These are phyloP conservation scores for Troilus luridus DNA, from an alignment of 2,888 invertebrate species.

Conservation along the genomic window DNA sequence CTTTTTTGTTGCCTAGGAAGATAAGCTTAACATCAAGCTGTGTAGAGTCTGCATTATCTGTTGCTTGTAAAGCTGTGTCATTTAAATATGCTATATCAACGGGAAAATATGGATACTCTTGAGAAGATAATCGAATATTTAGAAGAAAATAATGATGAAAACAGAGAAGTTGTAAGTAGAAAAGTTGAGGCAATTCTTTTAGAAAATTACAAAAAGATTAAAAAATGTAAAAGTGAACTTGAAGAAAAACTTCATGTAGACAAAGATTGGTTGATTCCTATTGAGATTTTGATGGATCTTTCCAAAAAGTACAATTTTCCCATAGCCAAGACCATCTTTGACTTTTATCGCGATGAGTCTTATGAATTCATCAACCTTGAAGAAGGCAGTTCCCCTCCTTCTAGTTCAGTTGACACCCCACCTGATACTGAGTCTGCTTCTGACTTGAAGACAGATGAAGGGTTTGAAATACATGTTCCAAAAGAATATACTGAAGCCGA, in stretches of 20 bases:
- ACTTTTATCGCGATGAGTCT: not conserved
- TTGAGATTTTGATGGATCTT: not conserved
- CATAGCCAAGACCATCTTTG: not conserved
- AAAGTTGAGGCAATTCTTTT: not conserved
- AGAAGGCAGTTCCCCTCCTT: not conserved
- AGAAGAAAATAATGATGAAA: not conserved
- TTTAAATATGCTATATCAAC: not conserved
- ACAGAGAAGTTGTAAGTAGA: constrained; percentile 9
- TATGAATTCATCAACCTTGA: not conserved
- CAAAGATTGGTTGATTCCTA: not conserved
- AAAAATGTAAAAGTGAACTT: not conserved
- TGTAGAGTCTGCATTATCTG: not conserved
- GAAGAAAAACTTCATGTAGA: not conserved
- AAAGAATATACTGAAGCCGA: constrained; percentile 20
- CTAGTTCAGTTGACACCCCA: not conserved
- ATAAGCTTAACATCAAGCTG: not conserved
- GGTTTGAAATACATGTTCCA: not conserved
- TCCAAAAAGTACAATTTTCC: not conserved
- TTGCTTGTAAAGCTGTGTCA: not conserved
- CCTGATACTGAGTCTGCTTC: not conserved
- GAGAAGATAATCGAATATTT: not conserved
- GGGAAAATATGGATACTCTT: not conserved
- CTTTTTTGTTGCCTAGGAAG: not conserved
- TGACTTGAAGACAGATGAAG: not conserved
- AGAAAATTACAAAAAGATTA: not conserved